Conservation (phyloP, 2,113 vertebrate genomes). For the Blennius ocellaris region DNA sequence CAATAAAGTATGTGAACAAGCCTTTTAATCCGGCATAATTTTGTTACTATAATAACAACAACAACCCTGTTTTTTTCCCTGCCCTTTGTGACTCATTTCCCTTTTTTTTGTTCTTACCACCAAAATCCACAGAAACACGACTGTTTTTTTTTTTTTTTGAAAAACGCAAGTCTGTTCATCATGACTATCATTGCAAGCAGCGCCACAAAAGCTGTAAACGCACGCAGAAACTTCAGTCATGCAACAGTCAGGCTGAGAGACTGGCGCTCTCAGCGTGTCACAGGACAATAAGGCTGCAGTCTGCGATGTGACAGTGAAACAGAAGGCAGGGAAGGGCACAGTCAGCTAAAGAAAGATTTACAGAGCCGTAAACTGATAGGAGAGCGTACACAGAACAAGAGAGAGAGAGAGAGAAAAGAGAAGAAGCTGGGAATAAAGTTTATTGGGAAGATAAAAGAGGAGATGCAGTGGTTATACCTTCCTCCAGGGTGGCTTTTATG, state of each 20-base stretch:
- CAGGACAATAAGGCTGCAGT: conserved; percentile 28
- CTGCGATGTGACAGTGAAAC: conserved; percentile 47
- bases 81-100: too few species aligned
- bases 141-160: not conserved
- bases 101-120: too few species aligned
- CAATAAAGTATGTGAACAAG: not conserved
- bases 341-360: conserved; percentile 17
- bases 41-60: too few species aligned
- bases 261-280: conserved; percentile 23
- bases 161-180: too few species aligned
- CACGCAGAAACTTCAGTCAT: conserved; percentile 19
- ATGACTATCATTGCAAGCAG: not conserved
- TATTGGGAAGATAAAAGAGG: conserved; percentile 20
- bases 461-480: not conserved
- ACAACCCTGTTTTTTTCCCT: too few species aligned
- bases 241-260: conserved; percentile 2
- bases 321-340: conserved; percentile 6
- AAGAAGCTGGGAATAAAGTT: conserved; percentile 23
- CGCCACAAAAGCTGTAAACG: not conserved
- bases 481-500: conserved; percentile 37
- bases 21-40: not conserved
- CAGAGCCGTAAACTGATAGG: not conserved
- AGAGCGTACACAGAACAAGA: conserved; percentile 12
- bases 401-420: not conserved
- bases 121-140: conserved; percentile 6